Evolutionary conservation across 2,888 invertebrate genomes (phyloP).

Genomic region (Taenaris catops): DNA sequence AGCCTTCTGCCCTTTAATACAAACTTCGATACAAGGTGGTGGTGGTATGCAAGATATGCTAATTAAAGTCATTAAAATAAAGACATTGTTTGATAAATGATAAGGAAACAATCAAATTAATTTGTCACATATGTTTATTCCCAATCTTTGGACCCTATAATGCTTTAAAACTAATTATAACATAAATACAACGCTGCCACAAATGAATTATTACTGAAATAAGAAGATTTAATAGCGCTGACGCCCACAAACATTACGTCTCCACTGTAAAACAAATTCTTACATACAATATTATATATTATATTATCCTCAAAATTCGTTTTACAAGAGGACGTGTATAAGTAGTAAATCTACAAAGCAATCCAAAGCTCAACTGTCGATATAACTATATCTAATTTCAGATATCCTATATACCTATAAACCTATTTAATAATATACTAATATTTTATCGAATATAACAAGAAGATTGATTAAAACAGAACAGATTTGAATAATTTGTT

Average conservation of each 20-base stretch:
- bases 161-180: constrained; percentile 83
- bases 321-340: constrained; percentile 46
- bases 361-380: constrained; percentile 60
- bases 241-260: constrained; percentile 34
- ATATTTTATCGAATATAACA: constrained; percentile 48
- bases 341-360: constrained; percentile 64
- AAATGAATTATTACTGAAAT: constrained; percentile 47
- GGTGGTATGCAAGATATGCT: too few species aligned
- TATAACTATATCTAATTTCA: constrained; percentile 49
- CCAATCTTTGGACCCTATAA: constrained; percentile 87
- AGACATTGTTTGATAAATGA: constrained; percentile 23
- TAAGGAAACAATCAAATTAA: constrained; percentile 56
- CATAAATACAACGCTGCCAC: constrained; percentile 76
- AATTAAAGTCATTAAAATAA: constrained; percentile 1
- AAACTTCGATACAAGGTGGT: too few species aligned
- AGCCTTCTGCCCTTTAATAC: too few species aligned
- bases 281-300: constrained; percentile 24
- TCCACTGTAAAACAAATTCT: constrained; percentile 44
- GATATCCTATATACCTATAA: constrained; percentile 59
- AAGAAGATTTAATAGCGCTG: constrained; percentile 42
- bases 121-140: constrained; percentile 84
- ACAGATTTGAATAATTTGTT: constrained; percentile 14
- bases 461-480: constrained; percentile 35
- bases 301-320: constrained; percentile 35
- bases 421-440: constrained; percentile 44